Conservation (phyloP, 2,888 invertebrate species). For the Heteropelma amictum region DNA sequence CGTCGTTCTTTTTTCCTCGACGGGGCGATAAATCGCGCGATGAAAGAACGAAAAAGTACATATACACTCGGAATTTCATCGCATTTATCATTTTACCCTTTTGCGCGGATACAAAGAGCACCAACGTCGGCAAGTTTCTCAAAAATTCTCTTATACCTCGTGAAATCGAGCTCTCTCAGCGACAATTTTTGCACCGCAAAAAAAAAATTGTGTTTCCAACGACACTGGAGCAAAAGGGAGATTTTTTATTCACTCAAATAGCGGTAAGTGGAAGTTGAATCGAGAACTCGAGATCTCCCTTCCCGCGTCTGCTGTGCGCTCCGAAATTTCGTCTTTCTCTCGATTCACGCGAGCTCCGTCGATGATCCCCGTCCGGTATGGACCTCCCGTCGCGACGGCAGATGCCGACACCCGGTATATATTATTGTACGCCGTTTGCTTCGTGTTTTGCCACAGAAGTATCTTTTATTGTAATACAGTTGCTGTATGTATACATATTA, state of each 20-base stretch:
- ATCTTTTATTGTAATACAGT: conserved; percentile 70
- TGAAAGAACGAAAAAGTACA: conserved; percentile 4
- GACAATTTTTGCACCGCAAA: no score
- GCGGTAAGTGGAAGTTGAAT: not conserved
- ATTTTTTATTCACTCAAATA: conserved; percentile 10
- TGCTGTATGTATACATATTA: not conserved
- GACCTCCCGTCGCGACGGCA: conserved; percentile 68
- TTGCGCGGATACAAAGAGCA: not conserved
- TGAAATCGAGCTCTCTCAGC: no score
- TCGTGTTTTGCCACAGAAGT: conserved; percentile 76
- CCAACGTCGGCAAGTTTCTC: not conserved
- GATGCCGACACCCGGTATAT: conserved; percentile 73
- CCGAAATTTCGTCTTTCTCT: conserved; percentile 31
- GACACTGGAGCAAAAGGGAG: not conserved
- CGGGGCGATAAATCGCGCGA: not conserved
- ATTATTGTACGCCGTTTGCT: conserved; percentile 65
- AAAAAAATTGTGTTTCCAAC: no score
- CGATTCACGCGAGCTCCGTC: conserved; percentile 50
- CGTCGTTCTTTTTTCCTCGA: conserved; percentile 6
- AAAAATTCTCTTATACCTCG: no score
- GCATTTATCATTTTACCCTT: not conserved
- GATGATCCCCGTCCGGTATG: conserved; percentile 45
- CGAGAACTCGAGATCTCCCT: not conserved
- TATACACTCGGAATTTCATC: not conserved
- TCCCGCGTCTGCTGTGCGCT: conserved; percentile 43